These are phyloP conservation scores for Chloebia gouldiae DNA, from an alignment of 2,113 vertebrate species.

Conservation along the genomic window DNA sequence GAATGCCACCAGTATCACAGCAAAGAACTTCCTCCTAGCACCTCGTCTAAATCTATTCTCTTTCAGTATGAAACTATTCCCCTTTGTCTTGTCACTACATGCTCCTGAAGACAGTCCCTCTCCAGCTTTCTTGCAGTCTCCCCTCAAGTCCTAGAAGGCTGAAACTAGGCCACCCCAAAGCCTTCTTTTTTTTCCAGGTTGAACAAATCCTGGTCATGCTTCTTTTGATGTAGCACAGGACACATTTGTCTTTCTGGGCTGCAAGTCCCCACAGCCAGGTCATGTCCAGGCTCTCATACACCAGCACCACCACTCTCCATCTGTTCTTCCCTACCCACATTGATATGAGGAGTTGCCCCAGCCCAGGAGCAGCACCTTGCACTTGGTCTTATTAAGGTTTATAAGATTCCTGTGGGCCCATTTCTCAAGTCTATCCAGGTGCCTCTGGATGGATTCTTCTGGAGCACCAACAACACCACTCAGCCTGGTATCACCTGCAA, in stretches of 20 bases:
- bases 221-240: not conserved
- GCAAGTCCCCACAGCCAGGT: not conserved
- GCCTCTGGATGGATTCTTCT: not conserved
- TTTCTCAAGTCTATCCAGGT: not conserved
- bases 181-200: not conserved
- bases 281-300: not conserved
- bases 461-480: not conserved
- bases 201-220: not conserved
- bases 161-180: not conserved
- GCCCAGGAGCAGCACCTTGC: not conserved
- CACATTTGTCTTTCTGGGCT: not conserved
- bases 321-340: accelerated
- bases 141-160: not conserved
- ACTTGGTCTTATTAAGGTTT: not conserved
- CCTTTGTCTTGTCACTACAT: not conserved
- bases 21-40: not conserved
- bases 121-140: not conserved
- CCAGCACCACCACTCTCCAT: not conserved
- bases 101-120: not conserved
- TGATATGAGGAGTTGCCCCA: accelerated
- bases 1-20: accelerated
- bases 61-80: not conserved
- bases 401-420: not conserved
- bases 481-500: not conserved
- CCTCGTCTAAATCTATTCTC: not conserved